These are phyloP conservation scores for Apostichopus japonicus DNA, from an alignment of 35 echinoderm and acorn worm species.

Conservation along the genomic window DNA sequence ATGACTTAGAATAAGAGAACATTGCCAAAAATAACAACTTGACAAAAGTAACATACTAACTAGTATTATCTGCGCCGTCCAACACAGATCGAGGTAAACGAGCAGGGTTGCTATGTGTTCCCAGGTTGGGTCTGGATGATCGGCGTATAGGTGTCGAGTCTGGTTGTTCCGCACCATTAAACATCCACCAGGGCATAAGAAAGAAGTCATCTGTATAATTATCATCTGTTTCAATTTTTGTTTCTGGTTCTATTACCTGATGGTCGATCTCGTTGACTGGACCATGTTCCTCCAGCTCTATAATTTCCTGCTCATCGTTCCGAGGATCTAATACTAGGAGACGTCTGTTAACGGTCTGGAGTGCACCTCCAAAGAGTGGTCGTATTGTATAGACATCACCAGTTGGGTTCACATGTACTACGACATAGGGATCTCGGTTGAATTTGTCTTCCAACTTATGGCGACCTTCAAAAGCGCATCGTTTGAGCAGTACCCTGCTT, in stretches of 20 bases:
- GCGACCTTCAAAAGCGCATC: conserved; percentile 26
- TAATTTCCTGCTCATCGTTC: neutral
- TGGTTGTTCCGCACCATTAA: neutral
- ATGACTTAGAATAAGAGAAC: too few species aligned
- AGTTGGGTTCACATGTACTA: neutral
- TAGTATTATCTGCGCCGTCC: too few species aligned
- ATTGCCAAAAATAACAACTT: too few species aligned
- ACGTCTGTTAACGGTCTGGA: neutral
- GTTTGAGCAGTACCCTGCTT: conserved; percentile 13
- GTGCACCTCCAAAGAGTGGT: neutral
- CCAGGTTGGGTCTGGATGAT: neutral
- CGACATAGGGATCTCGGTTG: neutral
- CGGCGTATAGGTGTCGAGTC: neutral
- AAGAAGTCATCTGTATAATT: neutral
- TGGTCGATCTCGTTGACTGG: too few species aligned
- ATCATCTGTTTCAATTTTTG: too few species aligned
- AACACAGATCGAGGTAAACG: neutral
- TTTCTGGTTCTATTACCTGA: too few species aligned
- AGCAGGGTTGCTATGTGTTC: neutral
- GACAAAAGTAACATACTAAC: too few species aligned
- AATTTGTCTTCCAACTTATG: conserved; percentile 33
- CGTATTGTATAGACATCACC: conserved; percentile 18
- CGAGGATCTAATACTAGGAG: neutral
- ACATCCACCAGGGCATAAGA: neutral
- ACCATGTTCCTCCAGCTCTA: too few species aligned